Conservation (phyloP, 30 jellyfish, hydroid and myxozoan genomes). For the Calvadosia cruxmelitensis region DNA sequence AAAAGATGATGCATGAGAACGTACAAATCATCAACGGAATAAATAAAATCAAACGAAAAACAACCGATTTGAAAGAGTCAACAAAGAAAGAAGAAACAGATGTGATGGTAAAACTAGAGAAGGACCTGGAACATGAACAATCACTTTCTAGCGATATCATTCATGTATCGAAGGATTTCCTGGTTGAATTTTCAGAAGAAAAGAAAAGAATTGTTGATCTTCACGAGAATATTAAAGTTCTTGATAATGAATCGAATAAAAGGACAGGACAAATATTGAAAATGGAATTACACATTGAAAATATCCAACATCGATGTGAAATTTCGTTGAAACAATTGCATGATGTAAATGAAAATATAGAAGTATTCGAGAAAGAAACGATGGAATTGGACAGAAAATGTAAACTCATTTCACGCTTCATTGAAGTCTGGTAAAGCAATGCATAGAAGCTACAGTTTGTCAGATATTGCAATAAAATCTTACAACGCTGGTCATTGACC, state of each 20-base stretch:
- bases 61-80: background rate
- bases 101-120: background rate
- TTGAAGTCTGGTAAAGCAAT: background rate
- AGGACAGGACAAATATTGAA: background rate
- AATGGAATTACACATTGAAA: background rate
- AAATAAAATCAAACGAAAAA: background rate
- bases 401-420: background rate
- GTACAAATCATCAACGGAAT: no score
- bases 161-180: no score
- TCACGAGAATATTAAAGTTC: background rate
- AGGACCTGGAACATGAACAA: no score
- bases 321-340: background rate
- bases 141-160: no score
- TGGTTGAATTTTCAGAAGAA: background rate
- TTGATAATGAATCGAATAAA: background rate
- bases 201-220: background rate
- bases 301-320: no score
- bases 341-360: background rate
- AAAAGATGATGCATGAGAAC: no score
- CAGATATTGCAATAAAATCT: no score
- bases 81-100: background rate
- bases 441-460: no score
- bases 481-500: no score
- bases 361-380: background rate
- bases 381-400: background rate